These are phyloP conservation scores for Ammodytes marinus DNA, from an alignment of 2,113 vertebrate genomes.

Conservation along the genomic window DNA sequence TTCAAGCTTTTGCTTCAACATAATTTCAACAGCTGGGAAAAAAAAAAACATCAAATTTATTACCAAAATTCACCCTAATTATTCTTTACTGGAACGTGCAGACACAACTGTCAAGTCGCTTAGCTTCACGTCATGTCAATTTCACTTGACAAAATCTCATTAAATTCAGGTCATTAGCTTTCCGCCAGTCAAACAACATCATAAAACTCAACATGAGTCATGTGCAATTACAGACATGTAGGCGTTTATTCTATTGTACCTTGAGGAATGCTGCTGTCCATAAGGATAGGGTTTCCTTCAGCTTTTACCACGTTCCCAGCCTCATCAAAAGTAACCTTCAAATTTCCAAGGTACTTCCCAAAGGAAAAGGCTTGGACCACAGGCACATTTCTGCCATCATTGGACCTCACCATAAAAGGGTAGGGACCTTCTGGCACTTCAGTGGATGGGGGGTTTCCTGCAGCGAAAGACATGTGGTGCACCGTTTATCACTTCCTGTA, in stretches of 20 bases:
- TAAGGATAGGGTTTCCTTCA: slow-evolving; percentile 91
- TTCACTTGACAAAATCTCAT: neutral
- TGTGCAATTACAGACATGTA: neutral
- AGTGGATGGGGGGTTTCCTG: slow-evolving; percentile 88
- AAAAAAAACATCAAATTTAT: neutral
- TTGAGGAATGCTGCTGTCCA: slow-evolving; percentile 90
- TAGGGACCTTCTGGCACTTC: slow-evolving; percentile 88
- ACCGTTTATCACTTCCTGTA: slow-evolving; percentile 7
- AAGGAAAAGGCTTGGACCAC: slow-evolving; percentile 96
- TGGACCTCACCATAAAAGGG: slow-evolving; percentile 88
- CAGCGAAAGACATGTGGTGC: neutral
- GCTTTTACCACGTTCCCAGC: slow-evolving; percentile 87
- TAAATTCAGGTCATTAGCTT: neutral
- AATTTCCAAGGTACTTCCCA: slow-evolving; percentile 92
- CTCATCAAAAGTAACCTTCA: slow-evolving; percentile 90
- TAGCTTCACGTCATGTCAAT: neutral
- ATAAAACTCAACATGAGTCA: neutral
- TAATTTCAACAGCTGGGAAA: neutral
- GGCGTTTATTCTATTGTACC: slow-evolving; percentile 81
- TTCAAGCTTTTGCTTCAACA: neutral
- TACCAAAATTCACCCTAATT: neutral
- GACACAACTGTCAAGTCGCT: neutral
- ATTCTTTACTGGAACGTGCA: neutral
- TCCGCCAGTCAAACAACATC: neutral
- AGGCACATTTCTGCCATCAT: slow-evolving; percentile 88